Conservation (phyloP, 2,888 invertebrate genomes). For the Eupithecia subfuscata region DNA sequence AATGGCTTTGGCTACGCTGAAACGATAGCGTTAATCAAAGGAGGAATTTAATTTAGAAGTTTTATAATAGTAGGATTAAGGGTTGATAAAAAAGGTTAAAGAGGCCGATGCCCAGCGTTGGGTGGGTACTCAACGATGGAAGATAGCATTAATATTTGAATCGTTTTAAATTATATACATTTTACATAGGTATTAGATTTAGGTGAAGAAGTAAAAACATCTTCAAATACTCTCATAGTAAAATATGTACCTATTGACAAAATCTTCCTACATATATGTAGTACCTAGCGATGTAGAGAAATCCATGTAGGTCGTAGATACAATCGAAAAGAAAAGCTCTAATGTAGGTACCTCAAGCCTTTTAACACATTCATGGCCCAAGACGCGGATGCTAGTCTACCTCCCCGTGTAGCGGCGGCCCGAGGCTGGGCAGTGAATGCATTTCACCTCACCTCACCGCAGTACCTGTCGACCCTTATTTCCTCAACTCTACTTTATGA, state of each 20-base stretch:
- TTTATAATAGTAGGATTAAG: not conserved
- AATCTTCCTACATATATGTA: no score
- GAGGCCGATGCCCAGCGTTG: not conserved
- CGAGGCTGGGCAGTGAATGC: no score
- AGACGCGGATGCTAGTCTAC: no score
- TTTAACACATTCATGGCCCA: not conserved
- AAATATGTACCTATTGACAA: not conserved
- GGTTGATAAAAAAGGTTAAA: not conserved
- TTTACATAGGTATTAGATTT: no score
- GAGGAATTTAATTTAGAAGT: slow-evolving; percentile 50
- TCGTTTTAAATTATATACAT: no score
- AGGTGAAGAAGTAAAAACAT: not conserved
- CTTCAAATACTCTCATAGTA: not conserved
- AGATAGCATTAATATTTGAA: not conserved
- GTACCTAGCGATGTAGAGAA: not conserved
- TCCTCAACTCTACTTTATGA: not conserved
- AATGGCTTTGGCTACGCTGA: slow-evolving; percentile 65
- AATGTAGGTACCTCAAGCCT: not conserved
- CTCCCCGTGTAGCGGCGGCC: no score
- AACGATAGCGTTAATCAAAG: slow-evolving; percentile 70
- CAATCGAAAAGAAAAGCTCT: no score
- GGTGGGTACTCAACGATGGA: no score
- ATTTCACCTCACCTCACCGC: no score
- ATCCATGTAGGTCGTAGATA: not conserved
- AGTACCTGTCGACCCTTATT: not conserved